Percentiles rank a stretch among this genome's conserved stretches.
Evolutionary conservation across 1,140 invertebrate genomes (phyloP).

Genomic region (Apis cerana): DNA sequence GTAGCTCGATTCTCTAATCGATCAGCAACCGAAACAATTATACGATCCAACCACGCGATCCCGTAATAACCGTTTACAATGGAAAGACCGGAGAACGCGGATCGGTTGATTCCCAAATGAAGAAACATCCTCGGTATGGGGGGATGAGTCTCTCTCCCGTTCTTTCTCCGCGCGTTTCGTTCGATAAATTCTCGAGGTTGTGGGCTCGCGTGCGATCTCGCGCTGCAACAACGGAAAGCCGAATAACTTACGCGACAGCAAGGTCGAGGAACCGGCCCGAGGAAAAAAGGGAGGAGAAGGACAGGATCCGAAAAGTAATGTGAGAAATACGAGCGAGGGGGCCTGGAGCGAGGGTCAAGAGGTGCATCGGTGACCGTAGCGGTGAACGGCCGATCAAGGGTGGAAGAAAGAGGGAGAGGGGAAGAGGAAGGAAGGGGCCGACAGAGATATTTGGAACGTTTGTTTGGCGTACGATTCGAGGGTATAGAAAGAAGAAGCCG

Average conservation of each 20-base stretch:
- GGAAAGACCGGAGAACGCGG: neutral
- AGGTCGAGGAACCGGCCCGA: neutral
- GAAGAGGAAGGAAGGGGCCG: slow-evolving; percentile 38
- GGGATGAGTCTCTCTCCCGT: no score
- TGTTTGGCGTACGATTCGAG: slow-evolving; percentile 66
- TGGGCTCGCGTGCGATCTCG: slow-evolving; percentile 4
- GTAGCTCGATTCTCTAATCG: neutral
- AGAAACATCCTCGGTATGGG: slow-evolving; percentile 32
- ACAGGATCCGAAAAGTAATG: slow-evolving; percentile 69
- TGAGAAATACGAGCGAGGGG: slow-evolving; percentile 71
- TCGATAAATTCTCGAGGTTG: slow-evolving; percentile 36
- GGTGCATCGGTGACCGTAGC: slow-evolving; percentile 51
- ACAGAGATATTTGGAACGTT: slow-evolving; percentile 74
- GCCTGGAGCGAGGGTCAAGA: slow-evolving; percentile 66
- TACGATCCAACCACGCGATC: slow-evolving; percentile 2
- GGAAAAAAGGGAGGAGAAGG: slow-evolving; percentile 13
- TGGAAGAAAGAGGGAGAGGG: slow-evolving; percentile 1
- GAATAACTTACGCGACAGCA: slow-evolving; percentile 41
- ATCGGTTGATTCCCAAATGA: slow-evolving; percentile 20
- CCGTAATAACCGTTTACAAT: neutral
- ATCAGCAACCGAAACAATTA: slow-evolving; percentile 18
- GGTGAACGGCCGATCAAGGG: neutral
- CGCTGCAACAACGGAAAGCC: slow-evolving; percentile 32
- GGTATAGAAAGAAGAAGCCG: slow-evolving; percentile 48
- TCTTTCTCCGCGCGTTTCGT: slow-evolving; percentile 9